Evolutionary conservation across 2,113 vertebrate species (phyloP).

Genomic region (Indri indri): DNA sequence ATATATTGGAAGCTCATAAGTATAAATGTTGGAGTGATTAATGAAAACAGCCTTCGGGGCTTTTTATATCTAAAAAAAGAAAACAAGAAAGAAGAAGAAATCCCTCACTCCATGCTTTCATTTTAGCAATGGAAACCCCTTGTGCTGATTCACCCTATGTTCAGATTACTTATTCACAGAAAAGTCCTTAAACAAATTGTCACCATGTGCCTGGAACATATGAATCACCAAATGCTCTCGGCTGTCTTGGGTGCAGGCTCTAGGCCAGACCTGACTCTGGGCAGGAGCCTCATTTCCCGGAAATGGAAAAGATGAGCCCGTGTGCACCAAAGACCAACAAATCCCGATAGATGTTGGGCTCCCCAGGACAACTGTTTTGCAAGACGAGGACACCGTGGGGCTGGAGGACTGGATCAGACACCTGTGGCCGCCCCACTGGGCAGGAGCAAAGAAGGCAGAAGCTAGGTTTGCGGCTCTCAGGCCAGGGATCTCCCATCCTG

Average conservation of each 20-base stretch:
- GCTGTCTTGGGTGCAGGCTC: background rate
- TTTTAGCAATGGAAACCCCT: background rate
- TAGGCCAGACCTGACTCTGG: background rate
- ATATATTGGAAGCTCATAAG: background rate
- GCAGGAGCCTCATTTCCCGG: background rate
- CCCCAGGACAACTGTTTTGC: background rate
- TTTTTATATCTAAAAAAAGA: background rate
- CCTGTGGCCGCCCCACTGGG: rapidly evolving
- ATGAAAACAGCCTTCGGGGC: background rate
- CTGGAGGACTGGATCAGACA: background rate
- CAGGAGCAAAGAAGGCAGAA: background rate
- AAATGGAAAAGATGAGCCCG: background rate
- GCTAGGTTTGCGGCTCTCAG: background rate
- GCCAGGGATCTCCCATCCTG: rapidly evolving
- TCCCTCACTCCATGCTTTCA: background rate
- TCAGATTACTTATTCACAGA: background rate
- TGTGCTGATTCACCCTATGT: background rate
- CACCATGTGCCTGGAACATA: background rate
- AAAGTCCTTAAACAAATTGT: background rate
- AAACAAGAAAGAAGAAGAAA: background rate
- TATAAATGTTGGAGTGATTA: background rate
- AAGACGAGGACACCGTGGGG: background rate
- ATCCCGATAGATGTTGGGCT: background rate
- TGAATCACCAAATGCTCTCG: background rate
- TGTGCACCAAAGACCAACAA: background rate